Evolutionary conservation across 2,797 vertebrate genomes (phyloP).

Genomic region (Halcyon chelicuti): DNA sequence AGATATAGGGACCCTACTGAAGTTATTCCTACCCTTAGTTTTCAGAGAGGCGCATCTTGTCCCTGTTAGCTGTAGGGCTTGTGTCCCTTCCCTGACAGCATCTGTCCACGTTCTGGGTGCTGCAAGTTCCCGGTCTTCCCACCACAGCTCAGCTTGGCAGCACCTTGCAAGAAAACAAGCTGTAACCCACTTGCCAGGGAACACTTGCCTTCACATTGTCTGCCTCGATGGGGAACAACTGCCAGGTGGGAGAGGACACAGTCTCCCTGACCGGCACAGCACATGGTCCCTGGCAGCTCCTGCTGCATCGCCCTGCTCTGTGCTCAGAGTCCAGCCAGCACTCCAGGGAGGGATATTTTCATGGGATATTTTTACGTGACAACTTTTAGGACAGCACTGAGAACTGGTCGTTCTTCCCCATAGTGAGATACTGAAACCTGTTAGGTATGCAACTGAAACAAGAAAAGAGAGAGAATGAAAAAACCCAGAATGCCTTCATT

Average conservation of each 20-base stretch:
- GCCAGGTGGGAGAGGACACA: not conserved
- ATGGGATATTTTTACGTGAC: not conserved
- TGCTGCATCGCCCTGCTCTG: not conserved
- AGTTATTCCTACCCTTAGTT: not conserved
- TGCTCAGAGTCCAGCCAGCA: not conserved
- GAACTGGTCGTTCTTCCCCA: not conserved
- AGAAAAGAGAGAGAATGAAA: not conserved
- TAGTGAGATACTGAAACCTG: not conserved
- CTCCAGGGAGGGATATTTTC: fast-evolving
- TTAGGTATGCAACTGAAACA: not conserved
- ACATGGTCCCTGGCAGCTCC: not conserved
- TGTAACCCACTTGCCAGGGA: not conserved
- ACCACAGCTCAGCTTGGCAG: fast-evolving
- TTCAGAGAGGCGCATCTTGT: not conserved
- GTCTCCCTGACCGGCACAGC: fast-evolving
- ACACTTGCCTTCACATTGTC: not conserved
- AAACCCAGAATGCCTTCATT: not conserved
- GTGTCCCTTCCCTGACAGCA: not conserved
- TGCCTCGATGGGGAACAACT: not conserved
- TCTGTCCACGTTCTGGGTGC: not conserved
- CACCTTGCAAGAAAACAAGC: not conserved
- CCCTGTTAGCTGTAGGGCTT: not conserved
- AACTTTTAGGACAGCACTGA: not conserved
- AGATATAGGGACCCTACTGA: not conserved
- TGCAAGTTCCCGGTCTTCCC: not conserved